Evolutionary conservation across 1,140 invertebrate species (phyloP).

Genomic region (Drosophila obscura): DNA sequence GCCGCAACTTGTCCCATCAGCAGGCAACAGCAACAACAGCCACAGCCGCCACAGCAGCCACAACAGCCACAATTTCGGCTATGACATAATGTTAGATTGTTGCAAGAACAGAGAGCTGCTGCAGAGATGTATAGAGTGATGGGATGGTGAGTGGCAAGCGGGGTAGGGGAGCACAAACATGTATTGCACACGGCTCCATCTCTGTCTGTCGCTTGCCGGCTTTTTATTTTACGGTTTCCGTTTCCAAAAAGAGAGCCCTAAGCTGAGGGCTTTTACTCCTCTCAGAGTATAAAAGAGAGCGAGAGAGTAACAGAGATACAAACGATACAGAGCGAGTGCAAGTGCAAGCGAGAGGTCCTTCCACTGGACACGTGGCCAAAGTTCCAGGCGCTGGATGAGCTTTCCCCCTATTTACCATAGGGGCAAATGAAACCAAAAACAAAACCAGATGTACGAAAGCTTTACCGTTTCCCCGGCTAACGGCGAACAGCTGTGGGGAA

Average conservation of each 20-base stretch:
- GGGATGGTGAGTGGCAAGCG: background rate
- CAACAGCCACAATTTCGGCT: constrained; percentile 9
- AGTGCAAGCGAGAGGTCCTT: constrained; percentile 11
- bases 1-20: constrained; percentile 33
- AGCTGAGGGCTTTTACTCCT: too few relatives aligned
- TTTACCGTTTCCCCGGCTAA: constrained; percentile 24
- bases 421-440: constrained; percentile 32
- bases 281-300: too few relatives aligned
- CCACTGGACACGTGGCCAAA: constrained; percentile 61
- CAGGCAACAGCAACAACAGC: too few relatives aligned
- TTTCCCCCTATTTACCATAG: constrained; percentile 36
- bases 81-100: constrained; percentile 64
- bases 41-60: too few relatives aligned
- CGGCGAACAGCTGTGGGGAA: constrained; percentile 53
- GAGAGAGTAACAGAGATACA: too few relatives aligned
- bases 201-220: constrained; percentile 1
- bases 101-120: constrained; percentile 29
- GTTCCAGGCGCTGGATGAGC: constrained; percentile 46
- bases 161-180: too few relatives aligned
- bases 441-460: constrained; percentile 58
- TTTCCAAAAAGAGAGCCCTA: too few relatives aligned
- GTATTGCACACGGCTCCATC: background rate
- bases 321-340: too few relatives aligned
- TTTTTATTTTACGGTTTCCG: too few relatives aligned
- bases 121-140: constrained; percentile 17